phyloP scores from a whole-genome alignment of 2,888 invertebrate genomes.

The Stenchaetothrips biformis region DNA sequence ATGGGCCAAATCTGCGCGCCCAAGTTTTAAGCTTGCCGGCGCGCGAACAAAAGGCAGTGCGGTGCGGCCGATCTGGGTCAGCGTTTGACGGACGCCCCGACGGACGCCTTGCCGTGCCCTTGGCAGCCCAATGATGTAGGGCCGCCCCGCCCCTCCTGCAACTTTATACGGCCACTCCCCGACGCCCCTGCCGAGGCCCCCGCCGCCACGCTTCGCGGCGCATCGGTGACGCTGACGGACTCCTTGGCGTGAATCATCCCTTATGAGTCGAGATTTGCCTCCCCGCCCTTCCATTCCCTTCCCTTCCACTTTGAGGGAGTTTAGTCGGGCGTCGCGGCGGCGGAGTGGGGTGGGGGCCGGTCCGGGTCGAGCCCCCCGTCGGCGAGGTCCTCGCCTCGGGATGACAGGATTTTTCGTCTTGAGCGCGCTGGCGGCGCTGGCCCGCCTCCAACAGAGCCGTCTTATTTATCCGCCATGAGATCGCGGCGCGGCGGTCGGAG shows the following conservation, averaged over 20 bases:
- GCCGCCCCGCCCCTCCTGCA: too few species aligned
- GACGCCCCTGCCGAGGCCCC: neutral
- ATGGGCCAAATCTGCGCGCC: neutral
- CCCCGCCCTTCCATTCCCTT: neutral
- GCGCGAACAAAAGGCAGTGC: too few species aligned
- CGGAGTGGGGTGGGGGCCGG: neutral
- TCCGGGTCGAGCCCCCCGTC: neutral
- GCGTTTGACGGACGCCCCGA: too few species aligned
- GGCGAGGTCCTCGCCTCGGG: neutral
- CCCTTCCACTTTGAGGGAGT: neutral
- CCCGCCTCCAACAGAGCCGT: neutral
- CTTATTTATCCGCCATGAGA: neutral
- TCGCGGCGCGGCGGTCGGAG: neutral
- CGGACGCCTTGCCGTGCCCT: too few species aligned
- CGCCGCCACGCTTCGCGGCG: neutral
- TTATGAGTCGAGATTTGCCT: too few species aligned
- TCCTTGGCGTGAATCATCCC: neutral
- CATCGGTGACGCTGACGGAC: neutral
- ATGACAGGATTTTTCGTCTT: neutral
- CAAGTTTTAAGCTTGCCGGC: neutral
- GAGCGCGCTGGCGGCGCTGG: constrained; percentile 3
- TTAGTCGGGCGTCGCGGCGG: neutral
- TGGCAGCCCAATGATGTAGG: too few species aligned
- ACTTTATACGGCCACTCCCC: neutral
- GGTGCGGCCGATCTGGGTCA: too few species aligned